phyloP scores from a whole-genome alignment of 2,797 vertebrate species.

The Rhyacichthys aspro region DNA sequence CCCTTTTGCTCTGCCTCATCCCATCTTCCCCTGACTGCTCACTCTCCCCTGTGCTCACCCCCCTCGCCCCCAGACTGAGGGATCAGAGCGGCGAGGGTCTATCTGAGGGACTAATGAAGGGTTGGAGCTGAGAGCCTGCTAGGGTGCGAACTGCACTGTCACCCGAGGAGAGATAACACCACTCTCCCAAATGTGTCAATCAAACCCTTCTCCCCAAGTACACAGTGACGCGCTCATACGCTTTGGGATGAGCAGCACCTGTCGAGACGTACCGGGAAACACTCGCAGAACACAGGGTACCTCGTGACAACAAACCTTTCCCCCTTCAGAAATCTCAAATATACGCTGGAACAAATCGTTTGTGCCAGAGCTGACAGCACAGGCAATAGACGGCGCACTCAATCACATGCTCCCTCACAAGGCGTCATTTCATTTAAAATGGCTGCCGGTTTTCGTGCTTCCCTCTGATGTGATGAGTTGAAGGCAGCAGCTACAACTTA shows the following conservation, averaged over 20 bases:
- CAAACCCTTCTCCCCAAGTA: slow-evolving; percentile 27
- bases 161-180: slow-evolving; percentile 48
- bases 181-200: slow-evolving; percentile 54
- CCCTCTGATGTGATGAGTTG: slow-evolving; percentile 47
- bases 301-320: slow-evolving; percentile 19
- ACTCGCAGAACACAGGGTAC: slow-evolving; percentile 24
- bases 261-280: slow-evolving; percentile 32
- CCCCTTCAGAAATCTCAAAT: slow-evolving; percentile 41
- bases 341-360: slow-evolving; percentile 51
- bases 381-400: slow-evolving; percentile 26
- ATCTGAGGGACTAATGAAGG: slow-evolving; percentile 65
- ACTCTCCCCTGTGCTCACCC: slow-evolving; percentile 3
- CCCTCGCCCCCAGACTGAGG: slow-evolving; percentile 65
- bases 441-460: slow-evolving; percentile 41
- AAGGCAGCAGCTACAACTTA: slow-evolving; percentile 36
- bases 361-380: slow-evolving; percentile 43
- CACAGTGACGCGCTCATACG: not conserved
- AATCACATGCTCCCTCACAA: slow-evolving; percentile 45
- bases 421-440: slow-evolving; percentile 59
- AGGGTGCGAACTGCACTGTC: slow-evolving; percentile 67
- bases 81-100: slow-evolving; percentile 74
- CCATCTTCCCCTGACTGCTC: slow-evolving; percentile 28
- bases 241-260: slow-evolving; percentile 41
- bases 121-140: slow-evolving; percentile 64
- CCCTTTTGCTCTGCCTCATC: slow-evolving; percentile 44